Base-by-base conservation (phyloP, 2,888 invertebrate species). In the Netelia melanura region DNA sequence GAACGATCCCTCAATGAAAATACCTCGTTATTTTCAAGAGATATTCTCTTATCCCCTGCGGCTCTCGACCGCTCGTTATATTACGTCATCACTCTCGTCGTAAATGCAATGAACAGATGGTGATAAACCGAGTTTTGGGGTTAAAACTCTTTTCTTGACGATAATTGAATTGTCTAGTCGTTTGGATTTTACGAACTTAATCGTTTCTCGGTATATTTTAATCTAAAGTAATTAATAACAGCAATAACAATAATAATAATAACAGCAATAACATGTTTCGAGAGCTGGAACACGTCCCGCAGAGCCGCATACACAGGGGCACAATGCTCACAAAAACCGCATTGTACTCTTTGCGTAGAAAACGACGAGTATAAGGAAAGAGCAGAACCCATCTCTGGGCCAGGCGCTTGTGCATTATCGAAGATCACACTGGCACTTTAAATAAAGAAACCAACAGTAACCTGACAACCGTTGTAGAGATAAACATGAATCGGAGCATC, bases 21-120 rank as follows among this genome's bases (percentile, higher is more conserved):
- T 80, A 74, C 58, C 82, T 84, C 81, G 80, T 83, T 85, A 81
- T 80, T 74, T 76, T 65, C 83, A 67, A 61, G 56, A 68, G 30
- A 14, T 23, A 21, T 10, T 23, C 17, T 44, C 64, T 48, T 76
- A 67, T 21, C 62, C 58, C 17, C 64, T 54, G 61, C 54, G 65
- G 52, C 38, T 17, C 21, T 21, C 68, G 25, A 72, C 48, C 38
- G 56, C n/a, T 23, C 6, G 25, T 30, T 17, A 1, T 61, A 21
- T 30, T 11, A 5, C 62, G 38, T 62, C 62, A 30, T 30, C 14
- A 38, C 2, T 62, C 54, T 43, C 38, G 23, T 68, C 17, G 71
- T 21, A 76, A 75, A 80, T 77, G 65, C 67, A 68, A 86, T 71
- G 77, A 75, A 67, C 68, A 17, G 17, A 54, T 54, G 14, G 17